These are phyloP conservation scores for Bufo gargarizans DNA, from an alignment of 2,113 vertebrate species.

Conservation along the genomic window DNA sequence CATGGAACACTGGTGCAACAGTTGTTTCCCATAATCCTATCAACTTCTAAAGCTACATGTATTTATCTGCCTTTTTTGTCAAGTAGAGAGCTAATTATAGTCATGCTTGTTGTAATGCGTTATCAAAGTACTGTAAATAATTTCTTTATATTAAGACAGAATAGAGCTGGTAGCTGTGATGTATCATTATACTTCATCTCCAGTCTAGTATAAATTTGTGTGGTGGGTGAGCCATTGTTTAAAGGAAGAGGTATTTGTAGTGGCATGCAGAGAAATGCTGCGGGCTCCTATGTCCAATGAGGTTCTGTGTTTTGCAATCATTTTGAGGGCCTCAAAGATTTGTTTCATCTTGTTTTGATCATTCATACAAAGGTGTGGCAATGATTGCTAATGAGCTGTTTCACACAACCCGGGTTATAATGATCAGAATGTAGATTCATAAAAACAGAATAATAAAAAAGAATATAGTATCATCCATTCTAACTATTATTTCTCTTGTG, in stretches of 20 bases:
- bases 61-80: neutral
- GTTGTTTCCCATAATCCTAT: neutral
- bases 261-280: slow-evolving; percentile 18
- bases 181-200: neutral
- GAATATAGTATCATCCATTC: neutral
- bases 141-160: neutral
- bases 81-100: neutral
- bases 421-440: neutral
- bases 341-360: slow-evolving; percentile 30
- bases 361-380: slow-evolving; percentile 18
- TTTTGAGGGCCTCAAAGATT: neutral
- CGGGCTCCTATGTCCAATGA: slow-evolving; percentile 1
- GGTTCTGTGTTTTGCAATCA: slow-evolving; percentile 28
- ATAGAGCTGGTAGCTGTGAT: neutral
- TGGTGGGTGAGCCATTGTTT: neutral
- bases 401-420: neutral
- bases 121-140: neutral
- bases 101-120: neutral
- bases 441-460: slow-evolving; percentile 16
- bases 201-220: neutral
- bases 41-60: neutral
- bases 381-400: slow-evolving; percentile 12
- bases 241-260: neutral
- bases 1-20: too few species aligned
- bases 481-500: neutral